These are phyloP conservation scores for Pocillopora grandis DNA, from an alignment of 92 coral and sea anemone species.

Conservation along the genomic window DNA sequence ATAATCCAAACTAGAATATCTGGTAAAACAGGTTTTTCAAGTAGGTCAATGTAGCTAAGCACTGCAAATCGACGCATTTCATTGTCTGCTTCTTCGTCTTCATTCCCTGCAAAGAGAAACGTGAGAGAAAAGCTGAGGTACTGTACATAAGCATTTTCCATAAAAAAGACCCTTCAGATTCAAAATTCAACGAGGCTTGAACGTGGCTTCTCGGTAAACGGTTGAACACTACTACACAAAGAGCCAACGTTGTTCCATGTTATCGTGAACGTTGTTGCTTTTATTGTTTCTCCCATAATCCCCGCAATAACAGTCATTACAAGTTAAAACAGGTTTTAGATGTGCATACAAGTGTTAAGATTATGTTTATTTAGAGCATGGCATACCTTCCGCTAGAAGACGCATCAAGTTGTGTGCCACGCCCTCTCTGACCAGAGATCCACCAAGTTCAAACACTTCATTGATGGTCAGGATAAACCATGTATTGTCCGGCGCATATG, in stretches of 20 bases:
- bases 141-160: neutral
- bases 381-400: slow-evolving; percentile 84
- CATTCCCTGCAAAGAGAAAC: slow-evolving; percentile 53
- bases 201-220: too few species aligned
- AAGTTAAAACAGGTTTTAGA: too few species aligned
- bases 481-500: slow-evolving; percentile 88
- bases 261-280: too few species aligned
- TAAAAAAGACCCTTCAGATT: neutral
- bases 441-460: slow-evolving; percentile 86
- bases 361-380: too few species aligned
- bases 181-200: too few species aligned
- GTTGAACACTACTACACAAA: too few species aligned
- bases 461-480: slow-evolving; percentile 97
- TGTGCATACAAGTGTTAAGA: too few species aligned
- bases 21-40: slow-evolving; percentile 82
- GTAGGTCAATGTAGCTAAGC: slow-evolving; percentile 67
- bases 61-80: slow-evolving; percentile 81
- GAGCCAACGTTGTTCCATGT: too few species aligned
- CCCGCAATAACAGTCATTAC: too few species aligned
- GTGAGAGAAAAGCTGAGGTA: neutral
- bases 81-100: slow-evolving; percentile 79
- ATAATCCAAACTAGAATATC: slow-evolving; percentile 81
- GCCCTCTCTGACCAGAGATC: slow-evolving; percentile 69
- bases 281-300: too few species aligned
- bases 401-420: slow-evolving; percentile 86